Base-by-base conservation (phyloP, 2,888 invertebrate genomes). In the Neocrepidodera transversa region DNA sequence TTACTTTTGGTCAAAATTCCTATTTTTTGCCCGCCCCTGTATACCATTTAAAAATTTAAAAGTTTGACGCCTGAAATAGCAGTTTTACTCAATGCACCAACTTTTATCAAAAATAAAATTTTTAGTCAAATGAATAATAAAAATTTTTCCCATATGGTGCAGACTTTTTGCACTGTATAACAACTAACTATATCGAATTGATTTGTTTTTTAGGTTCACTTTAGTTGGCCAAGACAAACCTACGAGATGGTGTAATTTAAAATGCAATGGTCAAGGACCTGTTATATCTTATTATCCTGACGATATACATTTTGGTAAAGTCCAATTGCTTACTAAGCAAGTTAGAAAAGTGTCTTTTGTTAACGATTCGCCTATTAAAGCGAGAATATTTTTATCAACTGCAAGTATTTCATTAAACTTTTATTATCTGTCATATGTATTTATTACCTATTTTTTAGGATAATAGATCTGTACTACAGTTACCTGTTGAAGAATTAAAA, bases 331-430 rank as follows among this genome's bases (percentile, higher is more conserved):
- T 16, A 78, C 78, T 10, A 80, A 78, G 58, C 78, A 79, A 26
- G 78, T 81, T 1, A 82, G 84, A 77, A 71, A 70, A 1, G 74
- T 91, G 0, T 81, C 79, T 0, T 73, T 91, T 0, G 82, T 82
- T 55, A 91, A 89, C 70, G 88, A 90, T 72, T 89, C 90, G 0
- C 89, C 90, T 1, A 87, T 91, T 35, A 74, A 81, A 43, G 88
- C 90, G 0, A 75, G 49, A 6, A 61, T 72, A 26, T 52, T 54
- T 10, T 58, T 72, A 20, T 50, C 58, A 43, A 82, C 64, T 86
- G 73, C 71, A 64, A 69, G 64, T 64, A 47, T 30, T 35, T n/a
- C 17, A 17, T 6, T 30, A 30, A 30, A 30, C n/a, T 30, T 10
- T 30, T 30, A 10, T 40, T 7, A 11, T 3, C 10, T 11, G 2